Base-by-base conservation (phyloP, 2,113 vertebrate genomes). In the Istiophorus platypterus region DNA sequence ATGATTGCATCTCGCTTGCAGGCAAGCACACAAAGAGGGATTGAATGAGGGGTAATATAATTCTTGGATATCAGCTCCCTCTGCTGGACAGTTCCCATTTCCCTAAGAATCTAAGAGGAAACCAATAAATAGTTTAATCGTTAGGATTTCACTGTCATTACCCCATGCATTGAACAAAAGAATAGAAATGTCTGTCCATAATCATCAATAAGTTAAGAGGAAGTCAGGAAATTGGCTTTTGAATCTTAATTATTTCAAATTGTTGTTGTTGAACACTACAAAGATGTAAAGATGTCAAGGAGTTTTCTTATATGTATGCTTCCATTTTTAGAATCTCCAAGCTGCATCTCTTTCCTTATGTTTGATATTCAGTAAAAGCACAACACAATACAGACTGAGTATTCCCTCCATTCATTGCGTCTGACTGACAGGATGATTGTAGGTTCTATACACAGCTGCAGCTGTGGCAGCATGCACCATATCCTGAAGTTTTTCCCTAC, bases 1-100 rank as follows among this genome's bases (percentile, higher is more conserved):
- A n/a, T n/a, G n/a, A n/a, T n/a, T n/a, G n/a, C n/a, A n/a, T n/a
- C n/a, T n/a, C n/a, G n/a, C n/a, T n/a, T 13, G 27, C 37, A 82
- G 26, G 57, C 54, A 47, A 49, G 41, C n/a, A 45, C 14, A 29
- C 31, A 8, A 57, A 22, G 29, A 15, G 12, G 18, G 20, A 59
- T 7, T 84, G 61, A 34, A 68, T 67, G 24, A 41, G 15, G 58
- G 14, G 12, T 31, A 45, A 58, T 49, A 65, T 80, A 87, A 91
- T 84, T 65, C 71, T 82, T 89, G 82, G 78, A 86, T 81, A 82
- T 90, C 64, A 67, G 91, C 91, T 70, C 93, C 92, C 91, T 92
- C 93, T 93, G 82, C 91, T 93, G 93, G 92, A 7, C 58, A 29
- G 2, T 56, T 63, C 10, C 2, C 2, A 11, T 14, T 24, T 58